These are phyloP conservation scores for Oophaga sylvatica DNA, from an alignment of 2,797 vertebrate species.

Conservation along the genomic window DNA sequence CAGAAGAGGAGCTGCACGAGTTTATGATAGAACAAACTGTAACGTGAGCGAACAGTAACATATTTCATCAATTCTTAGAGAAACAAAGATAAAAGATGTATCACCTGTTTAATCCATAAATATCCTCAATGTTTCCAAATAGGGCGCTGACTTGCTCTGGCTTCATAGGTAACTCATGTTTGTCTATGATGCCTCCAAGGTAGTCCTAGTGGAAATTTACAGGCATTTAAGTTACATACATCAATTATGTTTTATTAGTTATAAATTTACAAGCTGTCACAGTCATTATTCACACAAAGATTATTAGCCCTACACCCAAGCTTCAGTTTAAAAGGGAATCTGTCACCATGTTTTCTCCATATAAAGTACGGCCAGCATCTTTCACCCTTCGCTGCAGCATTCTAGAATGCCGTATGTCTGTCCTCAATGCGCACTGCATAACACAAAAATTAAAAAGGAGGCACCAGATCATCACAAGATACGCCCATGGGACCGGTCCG, in stretches of 20 bases:
- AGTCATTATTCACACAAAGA: no score
- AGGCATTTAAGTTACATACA: background rate
- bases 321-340: no score
- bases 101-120: conserved; percentile 97
- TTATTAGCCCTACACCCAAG: no score
- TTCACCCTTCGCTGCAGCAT: no score
- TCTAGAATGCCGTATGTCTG: no score
- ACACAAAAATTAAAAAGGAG: no score
- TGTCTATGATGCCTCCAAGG: conserved; percentile 92
- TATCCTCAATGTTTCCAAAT: conserved; percentile 96
- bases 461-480: no score
- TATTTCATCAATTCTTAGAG: background rate
- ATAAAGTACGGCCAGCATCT: no score
- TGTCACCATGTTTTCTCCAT: no score
- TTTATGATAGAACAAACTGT: background rate
- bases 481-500: no score
- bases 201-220: conserved; percentile 82
- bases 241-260: background rate
- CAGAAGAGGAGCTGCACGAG: no score
- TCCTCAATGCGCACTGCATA: no score
- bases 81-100: background rate
- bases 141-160: conserved; percentile 92
- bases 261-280: background rate
- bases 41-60: background rate
- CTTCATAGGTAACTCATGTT: conserved; percentile 79